Evolutionary conservation across 2,888 invertebrate species (phyloP).

Genomic region (Pelosia muscerda): DNA sequence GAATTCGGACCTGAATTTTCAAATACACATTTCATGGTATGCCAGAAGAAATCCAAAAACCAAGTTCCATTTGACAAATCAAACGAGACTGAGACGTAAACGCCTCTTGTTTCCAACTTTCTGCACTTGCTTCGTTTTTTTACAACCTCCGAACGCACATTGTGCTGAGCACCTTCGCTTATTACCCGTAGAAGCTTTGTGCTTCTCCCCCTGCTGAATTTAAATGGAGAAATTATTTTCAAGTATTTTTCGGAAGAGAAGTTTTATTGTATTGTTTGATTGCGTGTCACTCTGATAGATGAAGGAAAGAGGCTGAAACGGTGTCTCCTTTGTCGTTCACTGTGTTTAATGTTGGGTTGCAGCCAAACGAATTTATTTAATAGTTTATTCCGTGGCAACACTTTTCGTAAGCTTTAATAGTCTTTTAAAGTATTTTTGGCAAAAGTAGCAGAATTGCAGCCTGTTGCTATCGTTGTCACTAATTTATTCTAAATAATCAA

Average conservation of each 20-base stretch:
- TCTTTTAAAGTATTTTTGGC: slow-evolving; percentile 64
- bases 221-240: slow-evolving; percentile 86
- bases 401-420: slow-evolving; percentile 71
- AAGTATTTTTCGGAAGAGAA: slow-evolving; percentile 85
- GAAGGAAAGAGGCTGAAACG: slow-evolving; percentile 79
- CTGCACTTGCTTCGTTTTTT: slow-evolving; percentile 67
- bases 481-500: slow-evolving; percentile 34
- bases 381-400: slow-evolving; percentile 70
- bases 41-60: slow-evolving; percentile 1
- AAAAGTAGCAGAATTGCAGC: slow-evolving; percentile 47
- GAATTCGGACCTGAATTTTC: not conserved
- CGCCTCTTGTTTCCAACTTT: slow-evolving; percentile 66
- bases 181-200: slow-evolving; percentile 79
- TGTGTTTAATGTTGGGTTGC: slow-evolving; percentile 73
- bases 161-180: slow-evolving; percentile 74
- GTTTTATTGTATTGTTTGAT: slow-evolving; percentile 87
- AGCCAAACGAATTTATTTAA: slow-evolving; percentile 81
- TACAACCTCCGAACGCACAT: slow-evolving; percentile 73
- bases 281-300: slow-evolving; percentile 85
- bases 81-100: slow-evolving; percentile 60
- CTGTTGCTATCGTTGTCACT: slow-evolving; percentile 28
- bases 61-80: slow-evolving; percentile 29
- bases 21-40: not conserved
- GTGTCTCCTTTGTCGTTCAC: slow-evolving; percentile 73
- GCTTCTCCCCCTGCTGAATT: slow-evolving; percentile 81